Evolutionary conservation across 1,140 invertebrate genomes (phyloP), one percentile per base, ranked within the genome.

Genomic region (Heliconius hewitsoni): DNA sequence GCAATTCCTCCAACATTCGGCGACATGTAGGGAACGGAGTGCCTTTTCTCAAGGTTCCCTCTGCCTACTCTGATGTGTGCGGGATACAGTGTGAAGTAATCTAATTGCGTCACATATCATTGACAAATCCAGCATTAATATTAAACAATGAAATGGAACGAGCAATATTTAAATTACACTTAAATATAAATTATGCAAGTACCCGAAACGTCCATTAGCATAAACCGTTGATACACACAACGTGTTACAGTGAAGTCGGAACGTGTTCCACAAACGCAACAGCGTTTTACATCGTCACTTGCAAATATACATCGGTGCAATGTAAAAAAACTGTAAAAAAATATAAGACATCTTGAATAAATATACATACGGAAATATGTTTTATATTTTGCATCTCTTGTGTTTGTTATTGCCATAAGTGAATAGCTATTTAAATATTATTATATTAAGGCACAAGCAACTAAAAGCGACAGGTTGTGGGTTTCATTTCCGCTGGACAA

Each of bases 171-270:
- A 66, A 66, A 27, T 66, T 27, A 66, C 60, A 30, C 60, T 66
- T 66, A 66, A 66, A 70, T 70, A 55, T 70, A 52, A 52, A 52
- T 70, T 71, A 76, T 71, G 57, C 74, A 76, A 76, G 74, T 71
- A 70, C 27, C 37, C 23, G 23, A 46, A 76, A 76, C 39, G 27
- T 30, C 60, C 60, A 66, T 66, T 66, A 66, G 27, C 60, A 66
- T 66, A 66, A 66, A 66, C 60, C 60, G 60, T 66, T 66, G 60
- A 66, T 66, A 66, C 60, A 30, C 60, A 66, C 60, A 66, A 3
- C 60, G 60, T 66, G 60, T 30, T 66, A 30, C 60, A 16, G 60
- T 30, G 60, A 66, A 39, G 55, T 66, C 19, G 55, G 74, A 39
- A 30, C 57, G 55, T 76, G 57, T 76, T 66, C 37, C 27, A 66